Evolutionary conservation across 1,140 invertebrate species (phyloP), one percentile per base, ranked within the genome.

Genomic region (Myzus persicae): DNA sequence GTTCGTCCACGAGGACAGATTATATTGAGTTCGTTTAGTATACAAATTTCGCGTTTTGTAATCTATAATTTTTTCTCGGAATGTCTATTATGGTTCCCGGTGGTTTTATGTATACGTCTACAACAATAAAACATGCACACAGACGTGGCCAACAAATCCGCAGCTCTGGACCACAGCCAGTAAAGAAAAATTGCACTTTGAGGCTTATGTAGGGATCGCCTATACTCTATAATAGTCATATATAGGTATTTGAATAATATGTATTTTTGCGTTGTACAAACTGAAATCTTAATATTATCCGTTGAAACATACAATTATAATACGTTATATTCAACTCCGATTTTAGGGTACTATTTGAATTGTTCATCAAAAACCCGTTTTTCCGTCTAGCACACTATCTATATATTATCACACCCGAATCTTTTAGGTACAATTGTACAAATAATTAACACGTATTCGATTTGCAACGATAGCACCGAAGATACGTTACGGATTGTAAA

Each of bases 41-140:
- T 31, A 87, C 84, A 44, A 87, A 46, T 87, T 87, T 44, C 31
- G 18, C 31, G 9, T 44, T 87, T 87, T 46, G 4, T 44, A 87
- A 87, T 87, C 42, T 87, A 44, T 87, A 87, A 87, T 87, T 87
- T 87, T 87, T 82, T 87, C 31, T 87, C 9, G 38, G 82, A 85
- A 40, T 42, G 7, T 87, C 31, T 87, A 31, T 87, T 46, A 44
- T 40, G 31, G 26, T n/a, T 7, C 31, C 18, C 3, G 14, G 42
- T 14, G 31, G 4, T 44, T 87, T n/a, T 31, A 44, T 44, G 40
- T 31, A n/a, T 31, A 44, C 11, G 11, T 44, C 1, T 7, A n/a
- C 38, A 85, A 85, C 40, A 85, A 85, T 87, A 87, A 46, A 87
- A 87, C 42, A 42, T 31, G n/a, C 4, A 20, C 42, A n/a, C 11